A percentile compares a stretch with the other conserved stretches of the same genome.
Conservation (phyloP, 2,888 invertebrate species). For the Dichetophora obliterata region DNA sequence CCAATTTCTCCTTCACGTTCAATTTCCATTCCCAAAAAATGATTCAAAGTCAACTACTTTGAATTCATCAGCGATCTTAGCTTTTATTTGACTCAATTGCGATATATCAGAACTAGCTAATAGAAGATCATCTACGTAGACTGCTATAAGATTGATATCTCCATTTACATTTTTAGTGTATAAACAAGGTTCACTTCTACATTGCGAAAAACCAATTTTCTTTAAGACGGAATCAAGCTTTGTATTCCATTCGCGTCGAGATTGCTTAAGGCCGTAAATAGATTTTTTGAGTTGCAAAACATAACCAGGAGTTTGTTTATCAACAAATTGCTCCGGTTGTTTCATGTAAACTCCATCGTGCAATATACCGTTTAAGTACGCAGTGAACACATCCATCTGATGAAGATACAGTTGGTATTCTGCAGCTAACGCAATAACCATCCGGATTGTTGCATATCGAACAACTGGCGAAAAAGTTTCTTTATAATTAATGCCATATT, state of each 20-base stretch:
- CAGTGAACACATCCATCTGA: slow-evolving; percentile 33
- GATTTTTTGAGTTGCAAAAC: too few species aligned
- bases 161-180: background rate
- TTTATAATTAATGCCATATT: slow-evolving; percentile 41
- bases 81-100: too few species aligned
- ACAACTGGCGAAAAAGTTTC: slow-evolving; percentile 39
- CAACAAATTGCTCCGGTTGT: too few species aligned
- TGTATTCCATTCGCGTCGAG: background rate
- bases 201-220: background rate
- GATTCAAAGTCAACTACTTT: too few species aligned
- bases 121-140: background rate
- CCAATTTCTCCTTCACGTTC: too few species aligned
- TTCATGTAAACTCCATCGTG: too few species aligned
- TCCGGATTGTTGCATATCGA: slow-evolving; percentile 28
- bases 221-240: slow-evolving; percentile 33
- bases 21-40: too few species aligned
- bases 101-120: too few species aligned
- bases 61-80: too few species aligned
- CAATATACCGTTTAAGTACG: too few species aligned
- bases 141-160: background rate
- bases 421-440: slow-evolving; percentile 37
- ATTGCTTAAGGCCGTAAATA: too few species aligned
- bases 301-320: too few species aligned
- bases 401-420: slow-evolving; percentile 39
- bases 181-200: background rate